Conservation (phyloP, 2,888 invertebrate genomes). For the Scaptomyza polygonia region DNA sequence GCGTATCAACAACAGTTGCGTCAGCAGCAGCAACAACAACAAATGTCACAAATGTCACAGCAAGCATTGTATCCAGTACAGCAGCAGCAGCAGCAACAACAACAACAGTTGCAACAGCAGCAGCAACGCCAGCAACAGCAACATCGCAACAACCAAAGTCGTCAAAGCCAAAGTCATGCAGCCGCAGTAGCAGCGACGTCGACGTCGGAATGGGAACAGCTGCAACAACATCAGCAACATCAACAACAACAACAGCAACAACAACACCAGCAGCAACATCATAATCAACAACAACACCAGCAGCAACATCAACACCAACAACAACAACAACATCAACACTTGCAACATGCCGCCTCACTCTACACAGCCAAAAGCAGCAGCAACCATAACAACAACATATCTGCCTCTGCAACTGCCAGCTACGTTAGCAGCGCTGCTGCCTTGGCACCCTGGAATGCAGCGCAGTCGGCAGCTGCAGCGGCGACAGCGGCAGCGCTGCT, state of each 20-base stretch:
- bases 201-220: conserved; percentile 82
- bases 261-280: conserved; percentile 42
- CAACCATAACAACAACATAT: conserved; percentile 32
- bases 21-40: conserved; percentile 77
- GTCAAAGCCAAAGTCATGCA: conserved; percentile 76
- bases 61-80: conserved; percentile 72
- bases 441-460: conserved; percentile 72
- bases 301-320: conserved; percentile 47
- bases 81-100: conserved; percentile 61
- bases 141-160: conserved; percentile 80
- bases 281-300: conserved; percentile 24
- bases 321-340: conserved; percentile 33
- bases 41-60: conserved; percentile 79
- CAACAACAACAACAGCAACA: conserved; percentile 78
- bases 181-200: conserved; percentile 64
- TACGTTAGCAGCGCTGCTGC: conserved; percentile 76
- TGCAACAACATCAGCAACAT: conserved; percentile 75
- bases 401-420: conserved; percentile 40
- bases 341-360: conserved; percentile 56
- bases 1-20: conserved; percentile 75
- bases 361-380: conserved; percentile 70
- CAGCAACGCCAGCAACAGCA: conserved; percentile 68
- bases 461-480: conserved; percentile 58
- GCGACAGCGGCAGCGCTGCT: conserved; percentile 74
- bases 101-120: conserved; percentile 51